Evolutionary conservation across 2,113 vertebrate genomes (phyloP).

Genomic region (Trematomus loennbergii): DNA sequence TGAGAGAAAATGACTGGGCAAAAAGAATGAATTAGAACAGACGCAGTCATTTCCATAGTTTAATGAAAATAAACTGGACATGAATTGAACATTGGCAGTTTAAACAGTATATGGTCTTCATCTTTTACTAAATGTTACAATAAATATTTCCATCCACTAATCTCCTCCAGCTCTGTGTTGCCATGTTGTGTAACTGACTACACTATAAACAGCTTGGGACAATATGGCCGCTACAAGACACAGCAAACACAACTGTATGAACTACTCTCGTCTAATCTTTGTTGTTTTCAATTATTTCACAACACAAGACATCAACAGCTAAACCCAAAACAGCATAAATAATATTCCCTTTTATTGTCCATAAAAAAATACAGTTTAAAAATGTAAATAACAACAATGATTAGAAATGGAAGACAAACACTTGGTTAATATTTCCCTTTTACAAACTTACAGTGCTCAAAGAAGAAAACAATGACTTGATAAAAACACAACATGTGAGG

Average conservation of each 20-base stretch:
- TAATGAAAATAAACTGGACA: constrained; percentile 66
- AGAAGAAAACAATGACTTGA: constrained; percentile 1
- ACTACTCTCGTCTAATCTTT: no score
- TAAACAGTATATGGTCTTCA: constrained; percentile 54
- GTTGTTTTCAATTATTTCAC: background rate
- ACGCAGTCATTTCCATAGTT: background rate
- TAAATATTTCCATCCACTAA: constrained; percentile 8
- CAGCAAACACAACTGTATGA: background rate
- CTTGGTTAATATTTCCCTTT: constrained; percentile 43
- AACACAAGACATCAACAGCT: background rate
- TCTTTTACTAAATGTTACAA: constrained; percentile 22
- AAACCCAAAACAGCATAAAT: constrained; percentile 13
- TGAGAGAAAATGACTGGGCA: no score
- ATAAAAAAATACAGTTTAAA: background rate
- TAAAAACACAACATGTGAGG: background rate
- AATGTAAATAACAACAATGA: constrained; percentile 18
- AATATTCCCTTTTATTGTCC: background rate
- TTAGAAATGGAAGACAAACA: constrained; percentile 19
- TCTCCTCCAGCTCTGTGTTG: background rate
- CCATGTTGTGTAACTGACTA: background rate
- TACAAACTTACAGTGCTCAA: constrained; percentile 10
- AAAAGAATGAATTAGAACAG: no score
- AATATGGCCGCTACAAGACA: background rate
- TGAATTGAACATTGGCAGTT: constrained; percentile 25
- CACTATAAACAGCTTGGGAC: background rate